Evolutionary conservation across 2,797 vertebrate species (phyloP), one percentile per base, ranked within the genome.

Genomic region (Poeciliopsis gracilis): DNA sequence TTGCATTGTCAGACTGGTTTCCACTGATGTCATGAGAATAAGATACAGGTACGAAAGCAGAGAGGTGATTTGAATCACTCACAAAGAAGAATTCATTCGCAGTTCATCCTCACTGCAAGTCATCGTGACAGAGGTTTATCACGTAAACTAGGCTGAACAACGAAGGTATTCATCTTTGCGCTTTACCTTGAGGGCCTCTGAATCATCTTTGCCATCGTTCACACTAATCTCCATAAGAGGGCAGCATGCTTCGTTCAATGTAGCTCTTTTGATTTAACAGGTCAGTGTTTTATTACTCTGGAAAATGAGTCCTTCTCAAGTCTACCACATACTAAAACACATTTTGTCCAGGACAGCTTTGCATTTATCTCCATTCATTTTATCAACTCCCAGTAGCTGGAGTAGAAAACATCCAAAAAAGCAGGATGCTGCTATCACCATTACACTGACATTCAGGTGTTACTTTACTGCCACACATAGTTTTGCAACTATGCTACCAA

Each of bases 1-100:
- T 92, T 92, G 88, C 88, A 87, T 90, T 71, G 0, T n/a, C 20
- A 67, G 41, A 73, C 0, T 28, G 1, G 61, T 1, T 28, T 0
- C 0, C 25, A 25, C 0, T 41, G 10, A 18, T 2, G 43, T 41
- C 18, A 23, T 2, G 28, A 1, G 43, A 30, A 23, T 66, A 38
- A 73, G 7, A 38, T 63, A 69, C 38, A 43, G 38, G 41, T 13
- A 59, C 0, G 1, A 55, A n/a, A 73, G 8, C 5, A 8, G 36
- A 3, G 36, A 33, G 45, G 1, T 73, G 8, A 71, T 85, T 81
- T 82, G 47, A 78, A 77, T 84, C 10, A 0, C 1, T 76, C 25
- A 78, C 5, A 79, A n/a, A 55, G 8, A 57, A 28, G 0, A 2
- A 59, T 46, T 74, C 1, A 59, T 77, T 51, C 13, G 33, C 1